A percentile compares a stretch with the other conserved stretches of the same genome.
Conservation (phyloP, 37 sponge, comb jelly and placozoan genomes). For the Chondrilla cf. caribensis region DNA sequence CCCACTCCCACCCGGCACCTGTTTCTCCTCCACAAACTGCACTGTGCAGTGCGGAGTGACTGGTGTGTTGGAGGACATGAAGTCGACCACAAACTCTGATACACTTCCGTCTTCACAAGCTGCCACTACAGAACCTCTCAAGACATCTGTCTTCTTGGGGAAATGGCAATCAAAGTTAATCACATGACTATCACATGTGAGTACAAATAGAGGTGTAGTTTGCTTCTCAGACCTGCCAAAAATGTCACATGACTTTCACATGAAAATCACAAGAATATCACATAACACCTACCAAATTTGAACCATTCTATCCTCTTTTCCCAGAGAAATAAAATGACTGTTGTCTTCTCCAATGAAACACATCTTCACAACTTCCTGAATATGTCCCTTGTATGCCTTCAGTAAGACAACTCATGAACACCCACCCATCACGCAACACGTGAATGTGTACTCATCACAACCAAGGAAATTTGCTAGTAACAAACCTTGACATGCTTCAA, state of each 20-base stretch:
- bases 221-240: neutral
- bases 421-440: too few relatives aligned
- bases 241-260: too few relatives aligned
- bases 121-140: neutral
- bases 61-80: too few relatives aligned
- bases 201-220: neutral
- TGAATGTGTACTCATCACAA: too few relatives aligned
- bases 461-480: too few relatives aligned
- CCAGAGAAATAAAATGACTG: neutral
- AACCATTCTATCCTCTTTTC: neutral
- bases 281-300: neutral
- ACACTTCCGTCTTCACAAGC: constrained; percentile 1
- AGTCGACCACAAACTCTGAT: neutral
- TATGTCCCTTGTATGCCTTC: neutral
- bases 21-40: neutral
- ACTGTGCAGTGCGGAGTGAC: neutral
- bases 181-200: neutral
- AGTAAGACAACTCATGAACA: neutral
- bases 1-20: constrained; percentile 9
- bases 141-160: neutral
- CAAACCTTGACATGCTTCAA: neutral
- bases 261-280: too few relatives aligned
- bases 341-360: neutral
- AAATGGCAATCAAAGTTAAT: neutral
- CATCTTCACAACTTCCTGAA: neutral